Evolutionary conservation across 2,888 invertebrate genomes (phyloP).

Genomic region (Dione vanillae): DNA sequence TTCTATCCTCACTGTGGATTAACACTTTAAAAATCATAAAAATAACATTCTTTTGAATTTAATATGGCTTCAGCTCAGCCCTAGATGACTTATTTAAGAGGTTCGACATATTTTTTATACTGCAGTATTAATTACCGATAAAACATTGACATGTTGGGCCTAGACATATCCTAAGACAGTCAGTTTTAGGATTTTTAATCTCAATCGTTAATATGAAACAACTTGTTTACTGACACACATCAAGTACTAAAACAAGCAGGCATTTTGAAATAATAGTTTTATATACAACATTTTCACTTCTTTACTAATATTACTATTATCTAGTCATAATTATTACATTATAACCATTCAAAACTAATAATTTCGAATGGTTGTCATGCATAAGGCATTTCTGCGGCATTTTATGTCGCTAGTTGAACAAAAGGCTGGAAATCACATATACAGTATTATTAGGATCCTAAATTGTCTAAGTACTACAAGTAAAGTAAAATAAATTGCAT

Average conservation of each 20-base stretch:
- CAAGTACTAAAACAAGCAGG: background rate
- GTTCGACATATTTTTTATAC: too few species aligned
- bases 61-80: too few species aligned
- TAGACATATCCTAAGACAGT: too few species aligned
- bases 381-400: conserved; percentile 33
- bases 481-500: background rate
- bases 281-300: background rate
- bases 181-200: too few species aligned
- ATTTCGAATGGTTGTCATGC: conserved; percentile 20
- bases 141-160: too few species aligned
- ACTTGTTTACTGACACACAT: background rate
- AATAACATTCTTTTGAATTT: too few species aligned
- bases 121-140: too few species aligned
- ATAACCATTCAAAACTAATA: conserved; percentile 12
- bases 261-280: background rate
- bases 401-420: conserved; percentile 29
- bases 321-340: conserved; percentile 11
- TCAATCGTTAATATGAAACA: too few species aligned
- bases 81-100: too few species aligned
- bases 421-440: conserved; percentile 37
- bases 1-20: too few species aligned
- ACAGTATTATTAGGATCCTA: conserved; percentile 15
- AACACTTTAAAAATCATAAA: too few species aligned
- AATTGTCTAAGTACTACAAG: conserved; percentile 8
- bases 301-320: background rate